phyloP scores from a whole-genome alignment of 2,888 invertebrate genomes.

The Oscheius onirici region DNA sequence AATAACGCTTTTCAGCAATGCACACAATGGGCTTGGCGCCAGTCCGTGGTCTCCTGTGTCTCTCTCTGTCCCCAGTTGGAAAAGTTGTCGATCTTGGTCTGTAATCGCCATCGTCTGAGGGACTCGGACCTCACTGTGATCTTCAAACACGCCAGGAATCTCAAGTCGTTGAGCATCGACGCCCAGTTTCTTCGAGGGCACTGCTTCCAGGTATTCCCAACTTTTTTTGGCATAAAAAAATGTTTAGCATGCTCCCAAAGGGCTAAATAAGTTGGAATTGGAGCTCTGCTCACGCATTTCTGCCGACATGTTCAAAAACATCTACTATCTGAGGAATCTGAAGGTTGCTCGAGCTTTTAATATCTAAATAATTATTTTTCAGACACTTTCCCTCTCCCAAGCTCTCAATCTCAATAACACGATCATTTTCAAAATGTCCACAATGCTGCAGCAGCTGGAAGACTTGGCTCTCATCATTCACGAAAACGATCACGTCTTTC shows the following conservation, averaged over 20 bases:
- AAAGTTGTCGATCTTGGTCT: conserved; percentile 51
- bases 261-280: conserved; percentile 39
- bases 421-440: conserved; percentile 29
- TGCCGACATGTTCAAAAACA: conserved; percentile 18
- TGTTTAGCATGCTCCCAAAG: conserved; percentile 35
- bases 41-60: conserved; percentile 47
- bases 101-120: conserved; percentile 54
- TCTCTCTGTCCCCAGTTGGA: conserved; percentile 44
- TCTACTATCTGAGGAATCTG: conserved; percentile 34
- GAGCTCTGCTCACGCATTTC: conserved; percentile 49
- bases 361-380: conserved; percentile 3
- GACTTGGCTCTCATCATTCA: conserved; percentile 44
- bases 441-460: conserved; percentile 29
- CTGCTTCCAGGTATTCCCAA: conserved; percentile 47
- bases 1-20: conserved; percentile 38
- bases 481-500: conserved; percentile 38
- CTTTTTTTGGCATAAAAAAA: background rate
- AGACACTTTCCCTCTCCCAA: conserved; percentile 39
- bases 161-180: conserved; percentile 54
- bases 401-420: conserved; percentile 37
- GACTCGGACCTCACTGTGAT: conserved; percentile 55
- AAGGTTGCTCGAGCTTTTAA: conserved; percentile 19
- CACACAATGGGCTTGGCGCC: conserved; percentile 60
- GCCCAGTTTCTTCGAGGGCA: conserved; percentile 58
- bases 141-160: conserved; percentile 48